Percentiles rank a stretch among this genome's conserved stretches.
These are phyloP conservation scores for Himalopsyche japonica DNA, from an alignment of 2,888 invertebrate genomes.

Conservation along the genomic window DNA sequence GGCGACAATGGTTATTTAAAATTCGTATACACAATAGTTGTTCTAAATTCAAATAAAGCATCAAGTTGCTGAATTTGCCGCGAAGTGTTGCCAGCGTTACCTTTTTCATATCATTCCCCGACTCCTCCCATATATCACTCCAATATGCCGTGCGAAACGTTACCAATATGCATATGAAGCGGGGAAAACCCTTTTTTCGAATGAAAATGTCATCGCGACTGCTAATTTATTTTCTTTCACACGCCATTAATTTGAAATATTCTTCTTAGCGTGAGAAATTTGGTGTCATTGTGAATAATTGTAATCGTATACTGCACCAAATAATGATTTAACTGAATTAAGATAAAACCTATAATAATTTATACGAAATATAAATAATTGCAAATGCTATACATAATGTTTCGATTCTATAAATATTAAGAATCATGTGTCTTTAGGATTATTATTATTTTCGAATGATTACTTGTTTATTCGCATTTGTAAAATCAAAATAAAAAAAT, in stretches of 20 bases:
- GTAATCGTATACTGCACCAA: not conserved
- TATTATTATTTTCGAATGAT: no score
- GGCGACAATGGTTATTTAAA: no score
- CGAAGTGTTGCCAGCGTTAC: slow-evolving; percentile 25
- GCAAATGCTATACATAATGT: no score
- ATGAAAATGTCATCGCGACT: not conserved
- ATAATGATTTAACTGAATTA: not conserved
- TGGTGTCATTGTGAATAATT: not conserved
- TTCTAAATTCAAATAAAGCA: slow-evolving; percentile 28
- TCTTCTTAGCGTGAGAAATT: not conserved
- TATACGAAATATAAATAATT: no score
- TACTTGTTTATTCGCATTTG: no score
- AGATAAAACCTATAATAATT: not conserved
- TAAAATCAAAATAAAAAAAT: no score
- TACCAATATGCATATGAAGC: slow-evolving; percentile 26
- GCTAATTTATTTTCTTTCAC: not conserved
- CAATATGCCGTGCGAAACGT: slow-evolving; percentile 25
- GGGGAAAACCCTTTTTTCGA: not conserved
- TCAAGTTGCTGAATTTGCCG: slow-evolving; percentile 21
- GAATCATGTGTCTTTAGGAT: no score
- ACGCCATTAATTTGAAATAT: not conserved
- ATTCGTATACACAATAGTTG: no score
- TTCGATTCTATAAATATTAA: no score
- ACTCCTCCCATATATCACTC: slow-evolving; percentile 21
- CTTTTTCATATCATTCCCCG: slow-evolving; percentile 28